Conservation (phyloP, 2,797 vertebrate species). For the Danio choprae region DNA sequence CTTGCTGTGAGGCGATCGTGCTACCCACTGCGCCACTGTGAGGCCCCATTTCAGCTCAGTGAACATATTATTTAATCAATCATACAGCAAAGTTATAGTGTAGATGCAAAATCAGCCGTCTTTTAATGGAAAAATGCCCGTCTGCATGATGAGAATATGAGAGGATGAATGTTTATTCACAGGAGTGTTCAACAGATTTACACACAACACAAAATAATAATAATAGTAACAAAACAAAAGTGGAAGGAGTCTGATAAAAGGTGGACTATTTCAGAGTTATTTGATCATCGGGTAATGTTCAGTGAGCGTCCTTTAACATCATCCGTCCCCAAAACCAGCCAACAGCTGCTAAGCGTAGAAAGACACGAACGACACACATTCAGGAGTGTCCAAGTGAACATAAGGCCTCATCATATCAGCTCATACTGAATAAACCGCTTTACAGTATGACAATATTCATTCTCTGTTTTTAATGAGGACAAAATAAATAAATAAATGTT, state of each 20-base stretch:
- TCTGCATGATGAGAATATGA: not conserved
- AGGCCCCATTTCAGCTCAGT: too few species aligned
- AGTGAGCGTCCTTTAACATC: not conserved
- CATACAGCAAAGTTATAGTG: too few species aligned
- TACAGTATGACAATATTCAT: too few species aligned
- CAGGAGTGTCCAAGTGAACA: not conserved
- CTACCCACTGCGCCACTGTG: too few species aligned
- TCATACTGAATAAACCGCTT: too few species aligned
- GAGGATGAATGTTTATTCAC: slow-evolving; percentile 9
- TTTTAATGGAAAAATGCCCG: not conserved
- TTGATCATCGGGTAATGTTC: not conserved
- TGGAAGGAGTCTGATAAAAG: not conserved
- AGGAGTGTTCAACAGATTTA: not conserved
- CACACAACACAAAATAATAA: too few species aligned
- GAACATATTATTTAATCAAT: too few species aligned
- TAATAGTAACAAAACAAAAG: too few species aligned
- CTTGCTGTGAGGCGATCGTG: too few species aligned
- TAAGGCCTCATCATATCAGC: not conserved
- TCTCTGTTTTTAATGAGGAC: not conserved
- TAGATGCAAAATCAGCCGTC: too few species aligned
- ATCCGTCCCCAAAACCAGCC: not conserved
- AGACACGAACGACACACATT: not conserved
- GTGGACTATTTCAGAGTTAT: not conserved
- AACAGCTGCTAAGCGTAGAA: not conserved
- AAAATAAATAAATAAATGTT: too few species aligned